Conservation (phyloP, 2,113 vertebrate species). For the Puntigrus tetrazona region DNA sequence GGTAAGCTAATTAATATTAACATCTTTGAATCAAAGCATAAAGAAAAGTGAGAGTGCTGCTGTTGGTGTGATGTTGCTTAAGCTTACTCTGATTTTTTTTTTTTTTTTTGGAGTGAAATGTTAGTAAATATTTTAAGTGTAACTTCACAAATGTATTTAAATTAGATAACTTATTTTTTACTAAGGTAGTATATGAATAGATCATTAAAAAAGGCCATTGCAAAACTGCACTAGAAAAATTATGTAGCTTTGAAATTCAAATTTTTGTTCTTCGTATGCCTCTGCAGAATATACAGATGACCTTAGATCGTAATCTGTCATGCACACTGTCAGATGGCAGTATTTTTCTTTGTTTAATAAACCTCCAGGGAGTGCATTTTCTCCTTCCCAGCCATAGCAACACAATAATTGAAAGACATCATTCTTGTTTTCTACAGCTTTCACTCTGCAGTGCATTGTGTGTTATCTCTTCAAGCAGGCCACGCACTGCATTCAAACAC, state of each 20-base stretch:
- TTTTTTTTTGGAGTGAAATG: too few species aligned
- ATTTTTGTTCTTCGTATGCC: neutral
- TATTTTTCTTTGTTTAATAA: neutral
- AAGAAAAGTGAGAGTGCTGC: too few species aligned
- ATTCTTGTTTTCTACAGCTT: neutral
- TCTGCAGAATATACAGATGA: neutral
- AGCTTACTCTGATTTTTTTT: too few species aligned
- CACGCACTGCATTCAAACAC: neutral
- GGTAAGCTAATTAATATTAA: too few species aligned
- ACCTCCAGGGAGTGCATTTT: neutral
- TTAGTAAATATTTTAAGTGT: too few species aligned
- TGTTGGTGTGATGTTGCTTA: too few species aligned
- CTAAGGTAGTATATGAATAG: neutral
- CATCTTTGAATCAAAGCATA: too few species aligned
- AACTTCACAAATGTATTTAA: too few species aligned
- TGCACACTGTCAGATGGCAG: neutral
- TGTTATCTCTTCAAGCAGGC: neutral
- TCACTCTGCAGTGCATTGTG: neutral
- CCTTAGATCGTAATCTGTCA: neutral
- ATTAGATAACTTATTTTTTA: too few species aligned
- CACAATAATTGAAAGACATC: neutral
- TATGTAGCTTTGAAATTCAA: neutral
- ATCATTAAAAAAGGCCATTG: neutral
- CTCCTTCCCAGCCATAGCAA: neutral
- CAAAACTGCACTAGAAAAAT: neutral